Conservation (phyloP, 2,797 vertebrate species). For the Babyrousa celebensis region DNA sequence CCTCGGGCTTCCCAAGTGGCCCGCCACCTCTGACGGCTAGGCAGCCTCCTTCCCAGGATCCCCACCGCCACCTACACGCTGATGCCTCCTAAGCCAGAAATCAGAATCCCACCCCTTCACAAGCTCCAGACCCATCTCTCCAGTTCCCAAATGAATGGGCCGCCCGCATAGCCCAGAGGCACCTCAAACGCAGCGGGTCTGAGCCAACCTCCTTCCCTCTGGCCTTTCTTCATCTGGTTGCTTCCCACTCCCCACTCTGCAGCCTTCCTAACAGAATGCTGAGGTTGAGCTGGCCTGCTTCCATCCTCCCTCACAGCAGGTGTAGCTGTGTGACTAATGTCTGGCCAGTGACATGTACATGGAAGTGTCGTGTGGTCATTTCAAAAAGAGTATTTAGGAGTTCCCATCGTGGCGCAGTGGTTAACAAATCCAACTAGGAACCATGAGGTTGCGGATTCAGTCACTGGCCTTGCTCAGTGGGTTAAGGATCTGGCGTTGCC, state of each 20-base stretch:
- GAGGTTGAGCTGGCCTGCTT: not conserved
- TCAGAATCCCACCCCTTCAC: not conserved
- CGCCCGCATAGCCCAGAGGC: not conserved
- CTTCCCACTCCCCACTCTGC: not conserved
- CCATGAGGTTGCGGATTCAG: no score
- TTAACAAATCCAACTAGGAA: no score
- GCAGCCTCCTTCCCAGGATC: not conserved
- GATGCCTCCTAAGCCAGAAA: not conserved
- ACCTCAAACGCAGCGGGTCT: not conserved
- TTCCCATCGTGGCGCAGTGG: no score
- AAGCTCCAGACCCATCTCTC: not conserved
- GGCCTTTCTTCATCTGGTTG: not conserved
- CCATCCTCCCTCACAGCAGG: not conserved
- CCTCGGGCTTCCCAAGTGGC: not conserved
- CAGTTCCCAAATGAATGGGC: not conserved
- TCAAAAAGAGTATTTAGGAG: not conserved
- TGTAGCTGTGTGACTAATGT: not conserved
- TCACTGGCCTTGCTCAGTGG: no score
- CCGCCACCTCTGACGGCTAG: not conserved
- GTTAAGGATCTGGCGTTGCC: no score
- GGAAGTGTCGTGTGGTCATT: not conserved
- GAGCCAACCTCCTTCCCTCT: not conserved
- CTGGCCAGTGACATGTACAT: not conserved
- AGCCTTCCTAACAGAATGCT: not conserved
- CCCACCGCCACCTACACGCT: not conserved